Evolutionary conservation across 2,113 vertebrate species (phyloP), one percentile per base, ranked within the genome.

Genomic region (Corythornis vintsioides): DNA sequence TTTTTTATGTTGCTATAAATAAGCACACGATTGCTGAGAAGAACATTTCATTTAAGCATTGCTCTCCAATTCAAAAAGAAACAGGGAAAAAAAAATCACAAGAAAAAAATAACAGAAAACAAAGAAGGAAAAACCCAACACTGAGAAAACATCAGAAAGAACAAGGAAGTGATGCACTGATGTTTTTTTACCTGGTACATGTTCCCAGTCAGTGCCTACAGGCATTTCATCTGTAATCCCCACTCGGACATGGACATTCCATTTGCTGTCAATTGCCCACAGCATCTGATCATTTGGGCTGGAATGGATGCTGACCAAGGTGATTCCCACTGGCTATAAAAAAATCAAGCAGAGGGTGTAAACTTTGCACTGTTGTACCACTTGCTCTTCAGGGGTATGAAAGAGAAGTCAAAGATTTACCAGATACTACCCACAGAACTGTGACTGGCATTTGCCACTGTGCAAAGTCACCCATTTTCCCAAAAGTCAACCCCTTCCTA

Each of bases 151-250:
- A 11, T 31, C 40, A 71, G 45, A 60, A 94, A 88, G 50, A 67
- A 38, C 7, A 80, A 73, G 28, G 55, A 93, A 77, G 20, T 31
- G 56, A 77, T 15, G 25, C 5, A 29, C 7, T 47, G 4, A 8
- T 28, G 67, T 92, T 80, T 98, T 70, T 92, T 80, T 98, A 99
- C 99, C 99, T 97, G 99, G 99, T 70, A 99, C 98, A 13, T 98
- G 98, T 42, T 99, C 99, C 99, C 99, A 99, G 92, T 98, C 97
- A 2, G 98, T 99, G 60, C 99, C 99, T n/a, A 99, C 98, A 0
- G 99, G 99, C 99, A 99, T 99, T 94, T 99, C 99, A 22, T 99
- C 98, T 1, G 98, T 98, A 95, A 99, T 98, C 48, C 99, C 99
- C 2, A 97, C 94, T 35, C 99, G 97, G 17, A 99, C 99, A 0